A percentile compares a stretch with the other conserved stretches of the same genome.
phyloP scores from a whole-genome alignment of 1,140 invertebrate genomes.

The Camponotus vicinus region DNA sequence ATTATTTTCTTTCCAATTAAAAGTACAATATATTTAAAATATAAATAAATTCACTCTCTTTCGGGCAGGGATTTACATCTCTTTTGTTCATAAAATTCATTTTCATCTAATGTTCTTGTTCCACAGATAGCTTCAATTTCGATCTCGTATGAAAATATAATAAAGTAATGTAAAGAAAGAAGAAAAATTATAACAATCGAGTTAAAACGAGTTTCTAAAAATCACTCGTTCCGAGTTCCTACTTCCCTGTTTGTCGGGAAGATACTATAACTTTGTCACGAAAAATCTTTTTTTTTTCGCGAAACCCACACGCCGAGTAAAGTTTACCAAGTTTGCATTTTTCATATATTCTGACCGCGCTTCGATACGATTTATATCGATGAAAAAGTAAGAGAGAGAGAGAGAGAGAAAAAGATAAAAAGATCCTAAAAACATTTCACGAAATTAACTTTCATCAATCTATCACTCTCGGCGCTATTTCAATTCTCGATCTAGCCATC shows the following conservation, averaged over 20 bases:
- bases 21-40: not conserved
- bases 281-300: not conserved
- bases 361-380: conserved; percentile 31
- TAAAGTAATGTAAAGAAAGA: not conserved
- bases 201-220: not conserved
- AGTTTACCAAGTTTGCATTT: conserved; percentile 6
- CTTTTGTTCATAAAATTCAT: not conserved
- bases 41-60: not conserved
- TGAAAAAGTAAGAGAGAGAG: not conserved
- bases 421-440: conserved; percentile 24
- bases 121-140: not conserved
- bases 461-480: not conserved
- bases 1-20: not conserved
- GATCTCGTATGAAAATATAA: not conserved
- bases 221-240: not conserved
- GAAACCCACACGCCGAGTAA: not conserved
- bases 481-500: not conserved
- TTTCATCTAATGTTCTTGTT: not conserved
- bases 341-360: not conserved
- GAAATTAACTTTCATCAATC: conserved; percentile 4
- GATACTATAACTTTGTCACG: not conserved
- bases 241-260: not conserved
- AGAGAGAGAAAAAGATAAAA: not conserved
- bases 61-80: not conserved
- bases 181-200: not conserved